Evolutionary conservation across 2,797 vertebrate genomes (phyloP).

Genomic region (Astyanax mexicanus): DNA sequence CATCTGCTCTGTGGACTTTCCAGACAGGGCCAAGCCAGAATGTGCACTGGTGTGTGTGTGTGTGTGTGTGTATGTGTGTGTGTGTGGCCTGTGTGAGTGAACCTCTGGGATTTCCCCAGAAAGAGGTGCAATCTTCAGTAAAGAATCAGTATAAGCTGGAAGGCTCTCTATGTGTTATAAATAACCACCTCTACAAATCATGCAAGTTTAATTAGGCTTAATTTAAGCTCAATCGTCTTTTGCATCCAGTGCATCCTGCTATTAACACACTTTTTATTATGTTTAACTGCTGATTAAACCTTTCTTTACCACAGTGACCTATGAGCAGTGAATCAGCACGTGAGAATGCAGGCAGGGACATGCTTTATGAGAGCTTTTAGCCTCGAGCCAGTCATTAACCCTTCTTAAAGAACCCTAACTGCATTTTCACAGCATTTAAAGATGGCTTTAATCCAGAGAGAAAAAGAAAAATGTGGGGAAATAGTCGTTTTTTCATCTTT

Average conservation of each 20-base stretch:
- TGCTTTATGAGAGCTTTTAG: not conserved
- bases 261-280: not conserved
- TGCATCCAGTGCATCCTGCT: not conserved
- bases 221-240: not conserved
- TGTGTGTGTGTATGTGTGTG: conserved; percentile 18
- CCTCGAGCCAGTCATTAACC: not conserved
- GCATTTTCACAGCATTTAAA: not conserved
- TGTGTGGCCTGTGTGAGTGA: too few species aligned
- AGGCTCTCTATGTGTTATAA: not conserved
- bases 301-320: not conserved
- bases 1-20: conserved; percentile 50
- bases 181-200: not conserved
- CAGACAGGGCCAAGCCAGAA: conserved; percentile 25
- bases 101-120: conserved; percentile 33
- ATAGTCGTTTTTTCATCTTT: too few species aligned
- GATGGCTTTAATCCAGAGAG: not conserved
- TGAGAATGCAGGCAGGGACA: not conserved
- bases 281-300: not conserved
- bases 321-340: not conserved
- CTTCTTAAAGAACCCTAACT: not conserved
- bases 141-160: not conserved
- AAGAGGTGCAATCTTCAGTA: not conserved
- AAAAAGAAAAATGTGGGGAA: not conserved
- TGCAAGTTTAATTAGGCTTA: not conserved
- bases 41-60: conserved; percentile 11